These are phyloP conservation scores for Eubucco bourcierii DNA, from an alignment of 2,113 vertebrate species.

Conservation along the genomic window DNA sequence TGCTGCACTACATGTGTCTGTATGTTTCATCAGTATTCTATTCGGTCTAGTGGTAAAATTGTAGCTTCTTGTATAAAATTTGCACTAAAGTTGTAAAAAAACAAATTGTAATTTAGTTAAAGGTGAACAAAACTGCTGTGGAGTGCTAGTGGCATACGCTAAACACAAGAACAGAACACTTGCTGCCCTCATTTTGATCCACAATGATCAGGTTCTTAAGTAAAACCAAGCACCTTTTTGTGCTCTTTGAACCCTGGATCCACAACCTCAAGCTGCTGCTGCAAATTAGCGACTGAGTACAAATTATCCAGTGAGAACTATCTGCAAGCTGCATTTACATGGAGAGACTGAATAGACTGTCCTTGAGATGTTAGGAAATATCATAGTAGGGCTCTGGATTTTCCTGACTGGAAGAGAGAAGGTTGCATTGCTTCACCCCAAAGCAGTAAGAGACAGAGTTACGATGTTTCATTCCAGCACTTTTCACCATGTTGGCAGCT, in stretches of 20 bases:
- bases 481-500: background rate
- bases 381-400: background rate
- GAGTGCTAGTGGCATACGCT: background rate
- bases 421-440: background rate
- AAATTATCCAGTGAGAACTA: rapidly evolving
- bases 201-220: background rate
- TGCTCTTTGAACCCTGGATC: background rate
- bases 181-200: background rate
- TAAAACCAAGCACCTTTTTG: background rate
- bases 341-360: background rate
- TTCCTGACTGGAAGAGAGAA: background rate
- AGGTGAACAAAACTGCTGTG: background rate
- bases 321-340: background rate
- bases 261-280: background rate
- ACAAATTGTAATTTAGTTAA: background rate
- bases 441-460: background rate
- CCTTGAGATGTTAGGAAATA: background rate
- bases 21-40: background rate
- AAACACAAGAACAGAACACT: rapidly evolving
- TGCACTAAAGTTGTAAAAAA: background rate
- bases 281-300: rapidly evolving
- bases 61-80: background rate
- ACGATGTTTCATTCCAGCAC: background rate
- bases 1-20: rapidly evolving
- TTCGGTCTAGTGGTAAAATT: background rate